These are phyloP conservation scores for Callyntrura guangdongensis DNA, from an alignment of 2,888 invertebrate species.

Conservation along the genomic window DNA sequence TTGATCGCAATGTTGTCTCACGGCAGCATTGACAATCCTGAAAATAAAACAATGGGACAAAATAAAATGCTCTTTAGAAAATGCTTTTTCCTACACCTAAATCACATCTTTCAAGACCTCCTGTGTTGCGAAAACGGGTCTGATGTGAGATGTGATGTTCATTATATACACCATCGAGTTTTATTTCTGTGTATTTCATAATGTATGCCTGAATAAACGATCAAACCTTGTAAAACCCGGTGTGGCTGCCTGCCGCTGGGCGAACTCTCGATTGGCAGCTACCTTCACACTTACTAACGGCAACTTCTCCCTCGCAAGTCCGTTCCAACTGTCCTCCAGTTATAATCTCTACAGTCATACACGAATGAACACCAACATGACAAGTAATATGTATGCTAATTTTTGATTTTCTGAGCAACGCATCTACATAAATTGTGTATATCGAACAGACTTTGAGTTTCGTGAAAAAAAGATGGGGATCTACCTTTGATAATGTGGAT, in stretches of 20 bases:
- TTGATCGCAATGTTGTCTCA: constrained; percentile 93
- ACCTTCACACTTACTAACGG: constrained; percentile 97
- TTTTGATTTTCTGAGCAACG: neutral
- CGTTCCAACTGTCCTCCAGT: constrained; percentile 92
- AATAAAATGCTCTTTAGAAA: neutral
- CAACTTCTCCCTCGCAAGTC: constrained; percentile 95
- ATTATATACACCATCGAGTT: neutral
- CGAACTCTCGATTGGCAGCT: constrained; percentile 96
- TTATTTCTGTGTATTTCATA: neutral
- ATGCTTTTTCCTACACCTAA: no score
- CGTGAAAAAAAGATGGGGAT: neutral
- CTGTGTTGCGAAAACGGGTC: no score
- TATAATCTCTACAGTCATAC: constrained; percentile 91
- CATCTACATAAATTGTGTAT: neutral
- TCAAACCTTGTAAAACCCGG: constrained; percentile 93
- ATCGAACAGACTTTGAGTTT: neutral
- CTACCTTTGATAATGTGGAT: constrained; percentile 95
- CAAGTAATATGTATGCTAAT: constrained; percentile 47
- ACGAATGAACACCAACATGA: constrained; percentile 36
- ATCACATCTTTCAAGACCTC: no score
- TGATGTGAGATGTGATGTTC: neutral
- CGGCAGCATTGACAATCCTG: constrained; percentile 97
- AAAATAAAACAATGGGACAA: constrained; percentile 22
- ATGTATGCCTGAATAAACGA: neutral
- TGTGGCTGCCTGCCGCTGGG: constrained; percentile 94